Percentiles rank a stretch among this genome's conserved stretches.
These are phyloP conservation scores for Microdon myrmicae DNA, from an alignment of 2,888 invertebrate species.

Conservation along the genomic window DNA sequence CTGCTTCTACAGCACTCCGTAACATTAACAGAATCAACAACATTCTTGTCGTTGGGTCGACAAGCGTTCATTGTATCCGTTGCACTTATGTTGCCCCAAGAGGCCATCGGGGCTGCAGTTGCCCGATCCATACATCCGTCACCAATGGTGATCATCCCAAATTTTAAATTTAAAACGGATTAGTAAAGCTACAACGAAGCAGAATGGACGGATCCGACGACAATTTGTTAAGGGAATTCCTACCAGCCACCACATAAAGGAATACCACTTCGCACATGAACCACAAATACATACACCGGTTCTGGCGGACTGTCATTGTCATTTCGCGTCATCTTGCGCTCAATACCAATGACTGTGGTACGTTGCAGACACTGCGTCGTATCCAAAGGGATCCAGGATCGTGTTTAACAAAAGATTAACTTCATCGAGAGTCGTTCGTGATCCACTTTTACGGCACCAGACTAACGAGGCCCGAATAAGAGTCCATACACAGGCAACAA, in stretches of 20 bases:
- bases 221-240: conserved; percentile 52
- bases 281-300: conserved; percentile 7
- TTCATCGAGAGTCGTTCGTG: conserved; percentile 49
- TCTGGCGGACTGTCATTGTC: conserved; percentile 42
- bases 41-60: conserved; percentile 38
- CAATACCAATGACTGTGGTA: conserved; percentile 33
- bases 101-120: conserved; percentile 1
- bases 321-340: conserved; percentile 47
- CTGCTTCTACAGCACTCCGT: neutral
- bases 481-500: conserved; percentile 38
- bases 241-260: conserved; percentile 30
- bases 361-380: conserved; percentile 41
- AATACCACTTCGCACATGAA: conserved; percentile 33
- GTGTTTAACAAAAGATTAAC: conserved; percentile 51
- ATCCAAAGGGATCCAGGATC: conserved; percentile 11
- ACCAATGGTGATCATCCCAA: conserved; percentile 32
- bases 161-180: conserved; percentile 51
- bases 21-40: conserved; percentile 25
- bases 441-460: conserved; percentile 51
- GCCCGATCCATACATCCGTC: conserved; percentile 1
- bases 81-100: conserved; percentile 43
- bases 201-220: conserved; percentile 44
- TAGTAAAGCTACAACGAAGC: conserved; percentile 41
- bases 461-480: conserved; percentile 48
- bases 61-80: conserved; percentile 44